These are phyloP conservation scores for Odontothrips loti DNA, from an alignment of 2,888 invertebrate genomes.

Conservation along the genomic window DNA sequence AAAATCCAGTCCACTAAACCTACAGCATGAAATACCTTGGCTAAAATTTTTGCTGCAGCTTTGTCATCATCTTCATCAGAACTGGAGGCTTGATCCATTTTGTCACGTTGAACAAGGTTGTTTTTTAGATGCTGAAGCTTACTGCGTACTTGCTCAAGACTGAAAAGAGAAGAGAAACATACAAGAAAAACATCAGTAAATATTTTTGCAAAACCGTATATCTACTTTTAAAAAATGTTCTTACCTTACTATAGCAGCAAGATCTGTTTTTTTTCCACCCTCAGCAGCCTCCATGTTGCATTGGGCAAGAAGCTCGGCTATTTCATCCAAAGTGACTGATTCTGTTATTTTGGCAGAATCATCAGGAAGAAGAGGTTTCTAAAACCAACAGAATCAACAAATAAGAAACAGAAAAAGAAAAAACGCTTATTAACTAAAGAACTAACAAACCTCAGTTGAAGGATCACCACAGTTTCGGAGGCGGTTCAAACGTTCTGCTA, in stretches of 20 bases:
- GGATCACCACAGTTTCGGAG: not conserved
- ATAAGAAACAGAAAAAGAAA: not conserved
- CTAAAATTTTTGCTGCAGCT: not conserved
- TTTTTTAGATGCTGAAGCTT: too few species aligned
- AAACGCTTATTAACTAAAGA: not conserved
- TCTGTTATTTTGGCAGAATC: not conserved
- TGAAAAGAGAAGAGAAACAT: not conserved
- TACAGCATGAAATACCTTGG: not conserved
- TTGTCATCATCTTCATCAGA: constrained; percentile 5
- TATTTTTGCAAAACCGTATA: not conserved
- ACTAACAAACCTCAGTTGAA: not conserved
- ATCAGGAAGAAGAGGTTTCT: not conserved
- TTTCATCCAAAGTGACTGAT: constrained; percentile 1
- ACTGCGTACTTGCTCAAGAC: not conserved
- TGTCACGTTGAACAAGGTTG: not conserved
- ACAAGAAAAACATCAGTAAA: not conserved
- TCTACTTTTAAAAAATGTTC: not conserved
- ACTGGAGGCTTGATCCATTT: not conserved
- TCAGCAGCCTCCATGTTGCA: not conserved
- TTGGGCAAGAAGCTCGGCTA: not conserved
- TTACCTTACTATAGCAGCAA: constrained; percentile 7
- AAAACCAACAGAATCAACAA: not conserved
- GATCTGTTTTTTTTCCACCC: not conserved
- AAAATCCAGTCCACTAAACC: not conserved
- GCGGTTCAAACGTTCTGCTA: not conserved